Evolutionary conservation across 2,888 invertebrate species (phyloP).

Genomic region (Drosophila imparisetae): DNA sequence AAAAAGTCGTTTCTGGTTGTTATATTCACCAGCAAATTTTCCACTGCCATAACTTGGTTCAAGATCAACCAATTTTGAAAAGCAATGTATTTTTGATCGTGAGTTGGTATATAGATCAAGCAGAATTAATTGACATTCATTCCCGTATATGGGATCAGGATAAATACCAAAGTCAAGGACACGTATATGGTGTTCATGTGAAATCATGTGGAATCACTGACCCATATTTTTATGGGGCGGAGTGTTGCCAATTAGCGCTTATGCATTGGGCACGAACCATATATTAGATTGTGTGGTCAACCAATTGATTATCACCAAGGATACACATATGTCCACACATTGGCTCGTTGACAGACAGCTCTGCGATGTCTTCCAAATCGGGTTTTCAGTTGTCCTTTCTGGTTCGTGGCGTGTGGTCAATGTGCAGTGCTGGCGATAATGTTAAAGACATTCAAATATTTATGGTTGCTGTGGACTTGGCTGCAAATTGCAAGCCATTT

Average conservation of each 20-base stretch:
- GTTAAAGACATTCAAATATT: constrained; percentile 39
- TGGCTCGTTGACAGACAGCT: constrained; percentile 25
- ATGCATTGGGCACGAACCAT: constrained; percentile 43
- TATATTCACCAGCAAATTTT: not conserved
- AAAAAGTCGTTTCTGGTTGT: not conserved
- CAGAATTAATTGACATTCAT: not conserved
- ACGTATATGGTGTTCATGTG: not conserved
- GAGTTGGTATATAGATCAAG: not conserved
- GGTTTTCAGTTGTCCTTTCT: constrained; percentile 55
- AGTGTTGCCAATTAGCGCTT: constrained; percentile 56
- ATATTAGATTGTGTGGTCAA: constrained; percentile 39
- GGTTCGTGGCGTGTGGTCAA: constrained; percentile 53
- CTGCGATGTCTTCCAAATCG: constrained; percentile 6
- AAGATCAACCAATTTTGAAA: not conserved
- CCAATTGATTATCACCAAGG: constrained; percentile 80
- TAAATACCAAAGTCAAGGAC: constrained; percentile 22
- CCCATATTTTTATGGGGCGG: constrained; percentile 4
- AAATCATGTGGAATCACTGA: constrained; percentile 14
- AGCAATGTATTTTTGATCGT: not conserved
- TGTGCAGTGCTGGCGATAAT: constrained; percentile 18
- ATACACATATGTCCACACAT: constrained; percentile 71
- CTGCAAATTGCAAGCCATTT: constrained; percentile 25
- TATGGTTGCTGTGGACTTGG: constrained; percentile 48
- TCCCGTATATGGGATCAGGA: not conserved
- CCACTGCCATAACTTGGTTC: not conserved